Base-by-base conservation (phyloP, 2,888 invertebrate species). In the Trachelus stipa region DNA sequence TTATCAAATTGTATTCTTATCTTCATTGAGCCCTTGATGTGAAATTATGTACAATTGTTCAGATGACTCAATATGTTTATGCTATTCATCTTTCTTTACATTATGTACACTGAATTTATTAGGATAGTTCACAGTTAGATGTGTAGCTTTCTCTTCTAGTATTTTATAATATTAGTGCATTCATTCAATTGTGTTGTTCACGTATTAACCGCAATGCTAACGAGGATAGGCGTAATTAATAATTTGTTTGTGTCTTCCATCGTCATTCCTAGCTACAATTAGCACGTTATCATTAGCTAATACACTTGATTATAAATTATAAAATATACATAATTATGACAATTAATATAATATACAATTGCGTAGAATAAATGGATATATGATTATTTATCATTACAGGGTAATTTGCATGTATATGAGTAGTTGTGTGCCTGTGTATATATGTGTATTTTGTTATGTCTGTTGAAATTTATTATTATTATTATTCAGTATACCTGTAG, bases 11-110 rank as follows among this genome's bases (percentile, higher is more conserved):
- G 75, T 74, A 30, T 40, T 37, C 77, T 76, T 35, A 75, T 81
- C 81, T 83, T 81, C 81, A 86, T 86, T 87, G 86, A 85, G 83
- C 81, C 82, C 80, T 76, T 85, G 78, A 81, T 81, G 85, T 87
- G 85, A 90, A 90, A 89, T 90, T 87, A 88, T 83, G 83, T 88
- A 89, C 87, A 88, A 88, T 87, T 77, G 82, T 86, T 88, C 82
- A 81, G 83, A 89, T 88, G 87, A 88, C 83, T 88, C 85, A 89
- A 84, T 88, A 86, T 82, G 85, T 90, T 90, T 90, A 90, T 90
- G 83, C 90, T 88, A 87, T 88, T 87, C 80, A 87, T 87, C 84
- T 88, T 84, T 88, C 87, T 90, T 90, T 90, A 90, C 90, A 90
- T 88, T 90, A 90, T 90, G 82, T 90, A 90, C 90, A 90, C 86